Percentiles rank a stretch among this genome's conserved stretches.
Evolutionary conservation across 2,888 invertebrate species (phyloP).

Genomic region (Scrobipalpa atriplicella): DNA sequence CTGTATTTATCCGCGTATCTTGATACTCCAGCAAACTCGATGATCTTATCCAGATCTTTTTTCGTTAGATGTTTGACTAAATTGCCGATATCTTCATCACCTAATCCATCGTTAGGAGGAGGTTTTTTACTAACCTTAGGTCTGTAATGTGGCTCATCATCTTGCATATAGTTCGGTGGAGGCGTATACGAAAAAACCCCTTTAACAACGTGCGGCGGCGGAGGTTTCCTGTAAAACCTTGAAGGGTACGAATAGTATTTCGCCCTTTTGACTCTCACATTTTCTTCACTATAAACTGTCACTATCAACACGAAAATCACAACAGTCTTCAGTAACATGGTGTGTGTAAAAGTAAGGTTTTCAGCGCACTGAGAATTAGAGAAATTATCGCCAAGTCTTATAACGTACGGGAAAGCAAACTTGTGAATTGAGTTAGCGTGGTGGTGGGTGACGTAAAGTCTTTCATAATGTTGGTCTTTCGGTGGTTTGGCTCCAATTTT

Average conservation of each 20-base stretch:
- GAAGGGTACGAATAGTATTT: conserved; percentile 63
- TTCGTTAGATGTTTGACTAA: conserved; percentile 68
- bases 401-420: conserved; percentile 77
- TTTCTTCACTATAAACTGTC: neutral
- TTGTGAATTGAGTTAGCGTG: conserved; percentile 70
- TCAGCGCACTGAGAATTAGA: conserved; percentile 67
- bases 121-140: conserved; percentile 67
- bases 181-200: conserved; percentile 65
- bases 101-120: conserved; percentile 54
- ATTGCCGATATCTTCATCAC: conserved; percentile 66
- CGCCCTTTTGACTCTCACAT: conserved; percentile 59
- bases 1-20: conserved; percentile 35
- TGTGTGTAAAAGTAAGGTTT: conserved; percentile 21
- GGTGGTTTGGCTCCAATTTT: neutral
- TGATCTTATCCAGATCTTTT: conserved; percentile 67
- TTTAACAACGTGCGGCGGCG: conserved; percentile 42
- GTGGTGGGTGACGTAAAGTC: conserved; percentile 34
- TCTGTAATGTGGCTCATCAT: conserved; percentile 49
- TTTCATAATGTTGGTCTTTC: conserved; percentile 19
- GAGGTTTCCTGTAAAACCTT: conserved; percentile 61
- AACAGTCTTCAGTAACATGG: conserved; percentile 33
- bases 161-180: conserved; percentile 56
- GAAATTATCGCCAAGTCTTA: conserved; percentile 59
- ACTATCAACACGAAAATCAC: conserved; percentile 27
- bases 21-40: conserved; percentile 58